Evolutionary conservation across 2,797 vertebrate species (phyloP), one percentile per base, ranked within the genome.

Genomic region (Nannoperca australis): DNA sequence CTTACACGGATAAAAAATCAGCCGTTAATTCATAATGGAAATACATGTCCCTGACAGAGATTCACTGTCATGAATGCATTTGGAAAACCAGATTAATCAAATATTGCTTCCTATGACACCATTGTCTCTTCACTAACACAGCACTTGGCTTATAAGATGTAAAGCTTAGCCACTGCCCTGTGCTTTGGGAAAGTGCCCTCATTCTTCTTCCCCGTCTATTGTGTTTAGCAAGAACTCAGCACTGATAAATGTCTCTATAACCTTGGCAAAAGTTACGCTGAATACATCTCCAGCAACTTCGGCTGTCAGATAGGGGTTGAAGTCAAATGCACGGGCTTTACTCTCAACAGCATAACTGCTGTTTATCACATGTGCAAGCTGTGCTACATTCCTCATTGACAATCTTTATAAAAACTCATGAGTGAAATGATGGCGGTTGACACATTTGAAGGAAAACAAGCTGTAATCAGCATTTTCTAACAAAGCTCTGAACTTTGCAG

Each of bases 201-300:
- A 72, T 88, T 74, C 76, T 65, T 89, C 73, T 83, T 87, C 81
- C 80, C 78, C 78, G 78, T 82, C 84, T 79, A 64, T 88, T 90
- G 82, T 84, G 87, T 90, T 85, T 76, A 76, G 71, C 64, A 54
- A 56, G 73, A 86, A 47, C 77, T 83, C 74, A 72, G 53, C 72
- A 45, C 78, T 89, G 89, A 92, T 88, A 85, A 86, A 87, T 86
- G 79, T 85, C 75, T 87, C 81, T 63, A 38, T 91, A 93, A 92
- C 90, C 89, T 90, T 87, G 87, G 85, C 68, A 90, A 90, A 94
- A 89, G 91, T 91, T 90, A 88, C 11, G 5, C 73, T 82, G 83
- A 72, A 78, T 79, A 82, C 77, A 85, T 83, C 71, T 77, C 49
- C 38, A 12, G 85, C 79, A 88, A 82, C 60, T 79, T 84, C 20